phyloP scores from a whole-genome alignment of 92 coral and sea anemone species.

The Porites lobata region DNA sequence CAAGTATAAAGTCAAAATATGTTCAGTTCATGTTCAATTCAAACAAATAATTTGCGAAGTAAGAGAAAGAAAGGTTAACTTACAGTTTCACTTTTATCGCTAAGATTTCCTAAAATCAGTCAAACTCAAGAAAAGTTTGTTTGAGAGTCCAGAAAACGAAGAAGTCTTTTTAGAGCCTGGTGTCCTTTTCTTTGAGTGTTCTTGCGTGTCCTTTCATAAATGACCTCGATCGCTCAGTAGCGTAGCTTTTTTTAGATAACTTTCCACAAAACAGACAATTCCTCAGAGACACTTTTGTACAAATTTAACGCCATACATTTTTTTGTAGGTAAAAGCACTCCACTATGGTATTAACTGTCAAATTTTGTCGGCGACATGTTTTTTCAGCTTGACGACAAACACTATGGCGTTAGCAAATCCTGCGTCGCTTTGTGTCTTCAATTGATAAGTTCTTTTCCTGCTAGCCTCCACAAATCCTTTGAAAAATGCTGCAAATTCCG shows the following conservation, averaged over 20 bases:
- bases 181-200: not conserved
- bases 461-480: too few species aligned
- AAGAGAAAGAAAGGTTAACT: not conserved
- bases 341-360: too few species aligned
- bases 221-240: not conserved
- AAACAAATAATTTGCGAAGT: not conserved
- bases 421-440: too few species aligned
- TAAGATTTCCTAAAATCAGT: not conserved
- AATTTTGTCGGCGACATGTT: too few species aligned
- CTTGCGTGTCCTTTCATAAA: not conserved
- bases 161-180: not conserved
- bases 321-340: too few species aligned
- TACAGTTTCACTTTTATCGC: not conserved
- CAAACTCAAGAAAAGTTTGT: not conserved
- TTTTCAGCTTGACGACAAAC: too few species aligned
- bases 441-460: too few species aligned
- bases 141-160: not conserved
- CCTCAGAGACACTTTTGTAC: not conserved
- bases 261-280: not conserved
- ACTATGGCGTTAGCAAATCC: too few species aligned
- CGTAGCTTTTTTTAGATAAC: not conserved
- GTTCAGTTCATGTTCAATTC: not conserved
- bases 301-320: not conserved
- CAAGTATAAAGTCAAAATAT: not conserved
- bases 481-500: not conserved